Evolutionary conservation across 2,888 invertebrate species (phyloP), one percentile per base, ranked within the genome.

Genomic region (Serripes groenlandicus): DNA sequence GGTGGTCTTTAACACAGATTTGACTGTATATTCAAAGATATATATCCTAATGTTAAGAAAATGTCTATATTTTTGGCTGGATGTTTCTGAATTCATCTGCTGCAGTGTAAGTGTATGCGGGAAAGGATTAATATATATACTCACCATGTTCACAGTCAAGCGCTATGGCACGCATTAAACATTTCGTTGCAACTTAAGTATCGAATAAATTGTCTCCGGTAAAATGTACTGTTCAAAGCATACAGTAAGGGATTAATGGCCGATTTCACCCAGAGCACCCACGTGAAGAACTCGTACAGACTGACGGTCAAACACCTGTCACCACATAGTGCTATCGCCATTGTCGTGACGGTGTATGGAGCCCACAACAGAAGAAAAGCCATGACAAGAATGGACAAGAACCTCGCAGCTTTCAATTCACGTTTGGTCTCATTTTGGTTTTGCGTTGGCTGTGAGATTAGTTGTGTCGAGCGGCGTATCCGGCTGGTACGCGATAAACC

Each of bases 301-400:
- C 98, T 97, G 92, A 97, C 97, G 94, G 98, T 98, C 89, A 97
- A 97, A 94, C 98, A 99, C 0, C 97, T 97, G 0, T 81, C 79
- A 0, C 26, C 68, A 75, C 90, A 90, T 21, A 90, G 81, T 0
- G 91, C 81, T 18, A 89, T 83, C 0, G 89, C 62, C 21, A 91
- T 79, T 1, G 91, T 91, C 9, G 85, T 70, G 3, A 90, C 52
- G 2, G 89, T 88, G 71, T 91, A 92, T 15, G 92, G 92, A 1
- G 86, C 80, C 91, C 91, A 92, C 35, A 86, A 90, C 23, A 90
- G 18, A 1, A 85, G 66, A 34, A 90, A 89, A 1, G 85, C 88
- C 9, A 87, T 32, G 0, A 91, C 91, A n/a, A 92, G 78, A 9
- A 83, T 69, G 1, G 86, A 80, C 35, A 91, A 77, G 34, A 88